Base-by-base conservation (phyloP, 2,888 invertebrate species). In the Xylota sylvarum region DNA sequence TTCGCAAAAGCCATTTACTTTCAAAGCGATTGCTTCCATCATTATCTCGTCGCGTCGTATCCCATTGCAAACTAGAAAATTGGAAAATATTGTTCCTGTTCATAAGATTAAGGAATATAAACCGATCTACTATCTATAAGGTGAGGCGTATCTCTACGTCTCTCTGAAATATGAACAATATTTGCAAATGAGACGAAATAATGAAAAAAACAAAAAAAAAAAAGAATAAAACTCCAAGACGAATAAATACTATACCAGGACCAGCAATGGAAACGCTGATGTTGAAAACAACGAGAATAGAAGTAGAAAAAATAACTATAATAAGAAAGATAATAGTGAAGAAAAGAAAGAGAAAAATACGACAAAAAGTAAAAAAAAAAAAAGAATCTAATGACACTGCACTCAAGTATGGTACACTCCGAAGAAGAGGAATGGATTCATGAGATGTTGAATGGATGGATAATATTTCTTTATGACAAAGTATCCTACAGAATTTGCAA, bases 391-490 rank as follows among this genome's bases (percentile, higher is more conserved):
- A 74, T 64, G 74, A 74, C 74, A 74, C 55, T 65, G 64, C 74
- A 55, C 74, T 60, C 62, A 50, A 73, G 73, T 73, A 62, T 73
- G 62, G 62, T 30, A 52, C 35, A 43, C 62, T 64, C 64, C 74
- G 43, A 65, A 74, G 74, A 65, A 65, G 74, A 74, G 55, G 55
- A 74, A 74, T 74, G 64, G 74, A 74, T 74, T 55, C 74, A 74
- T 46, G 64, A 43, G 55, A 74, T 74, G 74, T 74, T 74, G 74
- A 74, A 74, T 74, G 64, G 55, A 64, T 65, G 74, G 74, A 74
- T 73, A 73, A 74, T 74, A 74, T 64, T 74, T 74, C 74, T 74
- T 74, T 74, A 74, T 74, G 74, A 74, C 74, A 65, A 65, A 74
- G 74, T 74, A 74, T 74, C 74, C 55, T 52, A 32, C 46, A 65